phyloP scores from a whole-genome alignment of 2,888 invertebrate species.

The Habroteleia sp. region DNA sequence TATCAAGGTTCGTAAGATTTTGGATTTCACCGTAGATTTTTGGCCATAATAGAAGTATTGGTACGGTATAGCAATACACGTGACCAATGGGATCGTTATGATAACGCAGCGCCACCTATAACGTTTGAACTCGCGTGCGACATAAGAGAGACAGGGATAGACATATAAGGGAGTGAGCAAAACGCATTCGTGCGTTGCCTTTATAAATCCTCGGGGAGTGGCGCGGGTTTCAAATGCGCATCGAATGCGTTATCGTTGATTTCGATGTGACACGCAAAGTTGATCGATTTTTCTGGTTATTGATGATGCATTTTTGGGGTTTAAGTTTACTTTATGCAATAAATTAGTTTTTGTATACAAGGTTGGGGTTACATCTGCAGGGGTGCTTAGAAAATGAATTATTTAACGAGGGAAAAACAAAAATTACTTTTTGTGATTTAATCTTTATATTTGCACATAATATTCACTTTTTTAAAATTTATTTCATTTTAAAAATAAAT shows the following conservation, averaged over 20 bases:
- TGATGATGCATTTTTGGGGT: constrained; percentile 11
- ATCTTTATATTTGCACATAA: no score
- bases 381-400: no score
- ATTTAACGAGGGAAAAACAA: no score
- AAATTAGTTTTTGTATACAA: no score
- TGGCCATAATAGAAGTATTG: constrained; percentile 6
- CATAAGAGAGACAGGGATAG: constrained; percentile 13
- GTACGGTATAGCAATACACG: constrained; percentile 62
- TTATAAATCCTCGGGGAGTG: constrained; percentile 61
- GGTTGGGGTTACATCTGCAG: no score
- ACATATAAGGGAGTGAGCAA: constrained; percentile 38
- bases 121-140: constrained; percentile 10
- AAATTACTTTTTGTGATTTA: no score
- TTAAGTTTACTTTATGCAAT: not conserved
- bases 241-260: constrained; percentile 61
- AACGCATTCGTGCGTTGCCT: constrained; percentile 59
- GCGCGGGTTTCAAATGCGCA: constrained; percentile 61
- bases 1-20: constrained; percentile 29
- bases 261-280: constrained; percentile 29
- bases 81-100: constrained; percentile 61
- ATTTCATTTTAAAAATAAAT: no score
- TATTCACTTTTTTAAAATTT: no score
- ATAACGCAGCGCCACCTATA: constrained; percentile 57
- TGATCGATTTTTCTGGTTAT: constrained; percentile 12
- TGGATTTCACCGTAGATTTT: constrained; percentile 22